Evolutionary conservation across 2,888 invertebrate species (phyloP).

Genomic region (Mythimna impura): DNA sequence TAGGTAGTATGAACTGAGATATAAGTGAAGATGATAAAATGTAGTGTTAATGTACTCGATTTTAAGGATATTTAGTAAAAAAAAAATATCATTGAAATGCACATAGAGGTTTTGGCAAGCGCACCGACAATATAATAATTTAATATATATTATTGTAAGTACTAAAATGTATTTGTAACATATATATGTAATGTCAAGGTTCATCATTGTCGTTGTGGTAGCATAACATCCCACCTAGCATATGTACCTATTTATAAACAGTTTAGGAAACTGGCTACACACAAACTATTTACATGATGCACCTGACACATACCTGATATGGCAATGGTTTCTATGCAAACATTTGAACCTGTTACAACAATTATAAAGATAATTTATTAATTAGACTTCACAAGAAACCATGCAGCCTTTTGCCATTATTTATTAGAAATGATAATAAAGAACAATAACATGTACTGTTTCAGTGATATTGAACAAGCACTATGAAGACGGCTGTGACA

Average conservation of each 20-base stretch:
- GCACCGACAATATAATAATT: too few relatives aligned
- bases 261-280: neutral
- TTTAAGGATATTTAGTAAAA: too few relatives aligned
- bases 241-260: conserved; percentile 1
- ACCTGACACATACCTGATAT: neutral
- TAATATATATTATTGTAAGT: too few relatives aligned
- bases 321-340: neutral
- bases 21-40: too few relatives aligned
- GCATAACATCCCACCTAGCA: too few relatives aligned
- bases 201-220: too few relatives aligned
- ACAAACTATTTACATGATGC: neutral
- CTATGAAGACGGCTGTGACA: conserved; percentile 92
- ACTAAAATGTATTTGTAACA: too few relatives aligned
- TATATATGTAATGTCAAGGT: neutral
- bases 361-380: neutral
- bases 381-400: neutral
- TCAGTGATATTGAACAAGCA: conserved; percentile 19
- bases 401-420: neutral
- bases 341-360: neutral
- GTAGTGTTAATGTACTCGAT: too few relatives aligned
- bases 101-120: too few relatives aligned
- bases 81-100: too few relatives aligned
- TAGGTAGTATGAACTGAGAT: too few relatives aligned
- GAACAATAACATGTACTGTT: conserved; percentile 6
- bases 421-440: neutral